Evolutionary conservation across 2,888 invertebrate species (phyloP).

Genomic region (Nipponacmea schrenckii): DNA sequence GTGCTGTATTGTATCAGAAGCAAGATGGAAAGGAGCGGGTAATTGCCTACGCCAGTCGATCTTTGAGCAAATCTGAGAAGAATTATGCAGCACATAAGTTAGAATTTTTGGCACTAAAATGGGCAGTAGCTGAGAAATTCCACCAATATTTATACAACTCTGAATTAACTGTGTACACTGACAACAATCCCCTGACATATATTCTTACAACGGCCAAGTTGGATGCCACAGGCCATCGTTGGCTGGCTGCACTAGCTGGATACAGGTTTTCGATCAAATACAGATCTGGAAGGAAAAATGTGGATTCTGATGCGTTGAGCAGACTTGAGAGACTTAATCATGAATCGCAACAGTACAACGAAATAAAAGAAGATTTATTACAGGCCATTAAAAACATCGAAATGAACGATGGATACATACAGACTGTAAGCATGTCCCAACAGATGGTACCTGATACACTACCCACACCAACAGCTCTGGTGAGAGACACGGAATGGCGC

Average conservation of each 20-base stretch:
- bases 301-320: conserved; percentile 39
- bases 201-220: conserved; percentile 30
- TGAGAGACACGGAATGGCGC: too few species aligned
- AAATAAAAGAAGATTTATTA: conserved; percentile 16
- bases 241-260: conserved; percentile 26
- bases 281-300: conserved; percentile 29
- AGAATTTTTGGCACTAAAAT: conserved; percentile 31
- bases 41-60: conserved; percentile 35
- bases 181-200: too few species aligned
- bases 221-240: conserved; percentile 34
- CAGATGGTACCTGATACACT: neutral
- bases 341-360: neutral
- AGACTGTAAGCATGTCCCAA: too few species aligned
- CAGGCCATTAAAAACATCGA: conserved; percentile 15
- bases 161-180: conserved; percentile 29
- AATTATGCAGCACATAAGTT: conserved; percentile 30
- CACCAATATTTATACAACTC: conserved; percentile 18
- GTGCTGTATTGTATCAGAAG: too few species aligned
- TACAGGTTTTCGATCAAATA: conserved; percentile 33
- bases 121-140: conserved; percentile 30
- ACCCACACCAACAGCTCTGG: too few species aligned
- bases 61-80: conserved; percentile 25
- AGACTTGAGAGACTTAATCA: too few species aligned
- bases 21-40: too few species aligned
- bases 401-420: conserved; percentile 7